Conservation (phyloP, 1,140 invertebrate genomes). For the Samia ricini region DNA sequence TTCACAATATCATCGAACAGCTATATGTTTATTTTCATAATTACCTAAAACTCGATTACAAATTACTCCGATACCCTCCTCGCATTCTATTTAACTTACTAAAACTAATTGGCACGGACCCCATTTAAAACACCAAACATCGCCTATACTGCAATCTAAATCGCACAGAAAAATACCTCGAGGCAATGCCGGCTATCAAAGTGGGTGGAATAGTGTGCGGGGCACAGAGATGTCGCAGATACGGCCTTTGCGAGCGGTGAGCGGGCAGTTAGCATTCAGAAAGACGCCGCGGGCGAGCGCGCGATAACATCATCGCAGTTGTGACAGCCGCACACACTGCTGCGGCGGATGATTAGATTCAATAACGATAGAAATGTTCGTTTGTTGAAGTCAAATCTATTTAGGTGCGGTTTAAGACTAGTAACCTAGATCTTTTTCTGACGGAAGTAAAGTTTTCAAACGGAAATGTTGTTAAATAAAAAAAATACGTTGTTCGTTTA, state of each 20-base stretch:
- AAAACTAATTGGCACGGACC: background rate
- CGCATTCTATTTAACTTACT: constrained; percentile 13
- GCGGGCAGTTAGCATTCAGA: constrained; percentile 66
- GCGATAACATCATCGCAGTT: constrained; percentile 57
- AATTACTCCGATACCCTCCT: constrained; percentile 5
- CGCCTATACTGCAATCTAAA: constrained; percentile 42
- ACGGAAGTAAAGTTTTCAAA: no score
- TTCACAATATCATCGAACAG: no score
- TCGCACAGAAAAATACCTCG: constrained; percentile 56
- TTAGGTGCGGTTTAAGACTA: background rate
- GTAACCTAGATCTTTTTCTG: no score
- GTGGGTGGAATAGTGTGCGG: constrained; percentile 40
- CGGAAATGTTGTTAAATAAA: no score
- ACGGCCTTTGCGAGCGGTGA: constrained; percentile 48
- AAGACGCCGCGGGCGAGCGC: constrained; percentile 52
- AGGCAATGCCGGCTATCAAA: constrained; percentile 51
- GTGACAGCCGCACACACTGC: constrained; percentile 29
- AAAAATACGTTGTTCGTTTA: no score
- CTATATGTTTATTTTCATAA: no score
- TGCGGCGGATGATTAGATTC: constrained; percentile 5
- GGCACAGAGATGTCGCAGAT: constrained; percentile 42
- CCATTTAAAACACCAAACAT: background rate
- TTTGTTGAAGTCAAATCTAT: background rate
- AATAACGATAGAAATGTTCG: background rate
- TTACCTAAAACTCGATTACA: background rate